Conservation (phyloP, 2,797 vertebrate species). For the Coregonus ussuriensis region DNA sequence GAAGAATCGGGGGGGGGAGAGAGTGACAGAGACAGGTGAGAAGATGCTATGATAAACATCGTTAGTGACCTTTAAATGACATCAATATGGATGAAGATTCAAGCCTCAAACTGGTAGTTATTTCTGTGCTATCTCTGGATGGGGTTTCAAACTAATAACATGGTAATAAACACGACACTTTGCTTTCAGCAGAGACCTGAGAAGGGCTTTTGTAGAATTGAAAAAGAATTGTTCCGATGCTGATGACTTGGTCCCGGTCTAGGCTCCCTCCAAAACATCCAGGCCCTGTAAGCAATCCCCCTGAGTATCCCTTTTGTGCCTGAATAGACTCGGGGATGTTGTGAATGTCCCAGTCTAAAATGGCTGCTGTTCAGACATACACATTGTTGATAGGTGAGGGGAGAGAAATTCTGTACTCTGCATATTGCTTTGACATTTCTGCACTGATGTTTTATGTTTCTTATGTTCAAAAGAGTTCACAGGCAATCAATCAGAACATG, state of each 20-base stretch:
- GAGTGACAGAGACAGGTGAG: no score
- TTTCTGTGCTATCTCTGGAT: constrained; percentile 50
- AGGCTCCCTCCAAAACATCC: constrained; percentile 46
- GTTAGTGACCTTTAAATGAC: no score
- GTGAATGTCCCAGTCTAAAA: neutral
- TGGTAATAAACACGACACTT: constrained; percentile 45
- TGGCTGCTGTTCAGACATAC: neutral
- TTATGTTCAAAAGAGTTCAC: neutral
- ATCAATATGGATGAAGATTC: no score
- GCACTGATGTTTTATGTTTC: neutral
- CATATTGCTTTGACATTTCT: neutral
- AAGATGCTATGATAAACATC: no score
- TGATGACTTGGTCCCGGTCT: constrained; percentile 62
- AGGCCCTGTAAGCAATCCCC: constrained; percentile 63
- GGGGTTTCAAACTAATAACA: constrained; percentile 60
- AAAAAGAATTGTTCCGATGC: constrained; percentile 54
- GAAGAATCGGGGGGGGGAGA: no score
- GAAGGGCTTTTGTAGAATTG: constrained; percentile 22
- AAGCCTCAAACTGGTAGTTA: neutral
- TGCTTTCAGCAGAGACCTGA: constrained; percentile 32
- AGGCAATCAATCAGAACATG: constrained; percentile 12
- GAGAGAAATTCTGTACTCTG: neutral
- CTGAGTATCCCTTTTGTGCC: constrained; percentile 37
- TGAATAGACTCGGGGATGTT: constrained; percentile 61
- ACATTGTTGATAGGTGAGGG: neutral